Base-by-base conservation (phyloP, 2,797 vertebrate species). In the Pempheris klunzingeri region DNA sequence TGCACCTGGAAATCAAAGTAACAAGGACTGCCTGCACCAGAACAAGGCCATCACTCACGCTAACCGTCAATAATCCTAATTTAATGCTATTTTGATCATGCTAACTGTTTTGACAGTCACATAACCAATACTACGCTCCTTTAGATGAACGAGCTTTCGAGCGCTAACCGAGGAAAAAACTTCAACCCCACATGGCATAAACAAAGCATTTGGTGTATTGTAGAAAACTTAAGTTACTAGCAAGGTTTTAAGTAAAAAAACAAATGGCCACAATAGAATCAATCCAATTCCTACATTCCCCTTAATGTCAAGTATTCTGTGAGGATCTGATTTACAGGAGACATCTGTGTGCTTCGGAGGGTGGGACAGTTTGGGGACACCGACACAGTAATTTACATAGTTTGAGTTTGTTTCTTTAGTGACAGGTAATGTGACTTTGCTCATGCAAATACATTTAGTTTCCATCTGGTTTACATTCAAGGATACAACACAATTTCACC, bases 391-490 rank as follows among this genome's bases (percentile, higher is more conserved):
- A 57, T 64, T 50, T 71, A 44, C 17, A 72, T 55, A 15, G 58
- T 41, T 38, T 54, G 5, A 65, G 17, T 66, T 59, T 46, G 26
- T 53, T 68, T 70, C 61, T 55, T 58, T 22, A 10, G 60, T 61
- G 77, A 67, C 41, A 67, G 55, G 18, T 76, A 53, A 79, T 74
- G 65, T 79, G 80, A 81, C 64, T 62, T 74, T 64, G 36, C 55
- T 72, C 86, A 85, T 90, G 88, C 89, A 76, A 59, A 75, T 64
- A 78, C 66, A 80, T 30, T 39, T 57, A 83, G 61, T 82, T 84
- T 89, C 71, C 50, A 74, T 76, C 78, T 60, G 78, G 36, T 71
- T 84, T 72, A 86, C 82, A 88, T 70, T 86, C 77, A 81, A 47
- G 13, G 39, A 39, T 28, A 74, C 54, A 62, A 74, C 53, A 75